phyloP scores from a whole-genome alignment of 1,140 invertebrate species.

The Formica selysi region DNA sequence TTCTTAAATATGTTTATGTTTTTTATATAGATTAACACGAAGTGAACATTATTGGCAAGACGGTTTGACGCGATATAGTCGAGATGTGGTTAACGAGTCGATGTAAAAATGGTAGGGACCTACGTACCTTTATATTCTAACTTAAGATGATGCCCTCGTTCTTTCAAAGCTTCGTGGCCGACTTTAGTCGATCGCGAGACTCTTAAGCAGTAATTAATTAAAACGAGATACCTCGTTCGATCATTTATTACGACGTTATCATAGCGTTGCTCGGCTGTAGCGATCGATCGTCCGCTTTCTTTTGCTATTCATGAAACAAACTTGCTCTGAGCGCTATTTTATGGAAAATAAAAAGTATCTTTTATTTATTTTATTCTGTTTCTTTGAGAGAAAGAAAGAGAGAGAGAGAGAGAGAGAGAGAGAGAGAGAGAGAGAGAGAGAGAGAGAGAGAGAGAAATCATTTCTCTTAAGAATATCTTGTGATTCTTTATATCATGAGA shows the following conservation, averaged over 20 bases:
- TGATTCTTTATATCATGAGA: slow-evolving; percentile 1
- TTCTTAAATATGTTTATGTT: not conserved
- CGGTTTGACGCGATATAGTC: slow-evolving; percentile 45
- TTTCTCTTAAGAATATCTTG: slow-evolving; percentile 19
- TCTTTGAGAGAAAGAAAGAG: not conserved
- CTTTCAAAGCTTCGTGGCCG: slow-evolving; percentile 82
- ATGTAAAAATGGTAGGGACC: slow-evolving; percentile 56
- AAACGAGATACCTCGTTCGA: slow-evolving; percentile 37
- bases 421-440: not conserved
- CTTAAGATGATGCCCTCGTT: slow-evolving; percentile 85
- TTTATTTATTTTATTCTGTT: not conserved
- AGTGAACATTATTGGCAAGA: slow-evolving; percentile 42
- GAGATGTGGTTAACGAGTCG: not conserved
- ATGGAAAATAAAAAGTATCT: not conserved
- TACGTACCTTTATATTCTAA: slow-evolving; percentile 80
- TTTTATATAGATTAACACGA: not conserved
- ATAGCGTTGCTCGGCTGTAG: slow-evolving; percentile 35
- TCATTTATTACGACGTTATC: slow-evolving; percentile 34
- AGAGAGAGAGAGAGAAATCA: not conserved
- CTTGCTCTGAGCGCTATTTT: slow-evolving; percentile 15
- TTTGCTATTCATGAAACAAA: slow-evolving; percentile 6
- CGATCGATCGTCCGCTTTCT: slow-evolving; percentile 44
- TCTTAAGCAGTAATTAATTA: slow-evolving; percentile 58
- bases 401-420: not conserved
- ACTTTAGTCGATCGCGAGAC: slow-evolving; percentile 54